Percentiles rank a stretch among this genome's conserved stretches.
Evolutionary conservation across 2,888 invertebrate genomes (phyloP).

Genomic region (Dolichopus griseipennis): DNA sequence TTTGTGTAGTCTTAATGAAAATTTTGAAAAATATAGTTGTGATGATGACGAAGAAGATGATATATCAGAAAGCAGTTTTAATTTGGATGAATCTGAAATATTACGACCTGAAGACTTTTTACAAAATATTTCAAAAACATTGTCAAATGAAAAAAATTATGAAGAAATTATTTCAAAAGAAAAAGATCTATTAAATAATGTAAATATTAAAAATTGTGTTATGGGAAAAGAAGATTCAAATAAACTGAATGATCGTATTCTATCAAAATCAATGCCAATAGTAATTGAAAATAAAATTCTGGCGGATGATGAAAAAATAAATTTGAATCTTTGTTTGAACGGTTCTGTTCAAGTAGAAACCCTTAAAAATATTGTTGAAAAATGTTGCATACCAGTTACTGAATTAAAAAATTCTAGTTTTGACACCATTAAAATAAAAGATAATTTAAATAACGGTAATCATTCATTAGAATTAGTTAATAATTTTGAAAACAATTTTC

Average conservation of each 20-base stretch:
- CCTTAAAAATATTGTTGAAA: neutral
- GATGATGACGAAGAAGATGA: neutral
- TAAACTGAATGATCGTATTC: neutral
- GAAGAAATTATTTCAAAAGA: neutral
- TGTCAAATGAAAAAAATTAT: neutral
- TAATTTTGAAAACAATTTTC: too few relatives aligned
- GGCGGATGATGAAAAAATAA: slow-evolving; percentile 36
- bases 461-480: too few relatives aligned
- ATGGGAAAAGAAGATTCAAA: too few relatives aligned
- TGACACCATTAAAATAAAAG: too few relatives aligned
- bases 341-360: slow-evolving; percentile 5
- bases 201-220: too few relatives aligned
- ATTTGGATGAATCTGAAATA: neutral
- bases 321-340: slow-evolving; percentile 26
- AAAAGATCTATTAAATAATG: too few relatives aligned
- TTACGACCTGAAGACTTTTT: neutral
- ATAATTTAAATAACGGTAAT: too few relatives aligned
- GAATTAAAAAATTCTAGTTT: too few relatives aligned
- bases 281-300: slow-evolving; percentile 38
- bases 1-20: neutral
- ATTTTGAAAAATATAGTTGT: neutral
- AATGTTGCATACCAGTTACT: too few relatives aligned
- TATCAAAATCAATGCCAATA: slow-evolving; percentile 22
- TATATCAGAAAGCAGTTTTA: neutral
- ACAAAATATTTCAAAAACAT: neutral